phyloP scores from a whole-genome alignment of 1,140 invertebrate genomes.

The Leptoteleia sp. region DNA sequence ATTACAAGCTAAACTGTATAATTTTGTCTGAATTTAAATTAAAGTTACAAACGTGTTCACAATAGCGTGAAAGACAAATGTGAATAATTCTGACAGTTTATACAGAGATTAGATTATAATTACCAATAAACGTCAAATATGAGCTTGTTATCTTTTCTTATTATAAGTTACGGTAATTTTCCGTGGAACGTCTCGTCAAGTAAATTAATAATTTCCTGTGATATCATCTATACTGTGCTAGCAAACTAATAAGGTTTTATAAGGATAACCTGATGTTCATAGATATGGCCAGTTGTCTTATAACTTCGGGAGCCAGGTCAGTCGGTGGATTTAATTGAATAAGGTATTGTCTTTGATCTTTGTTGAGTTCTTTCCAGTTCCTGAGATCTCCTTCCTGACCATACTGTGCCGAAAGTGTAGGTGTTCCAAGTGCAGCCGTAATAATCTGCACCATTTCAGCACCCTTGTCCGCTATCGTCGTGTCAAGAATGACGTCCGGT shows the following conservation, averaged over 20 bases:
- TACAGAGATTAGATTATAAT: no score
- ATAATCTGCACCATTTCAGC: slow-evolving; percentile 92
- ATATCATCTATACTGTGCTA: no score
- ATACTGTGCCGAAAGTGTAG: slow-evolving; percentile 91
- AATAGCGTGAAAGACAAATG: no score
- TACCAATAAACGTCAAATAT: no score
- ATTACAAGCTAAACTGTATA: no score
- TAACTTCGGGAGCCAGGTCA: slow-evolving; percentile 90
- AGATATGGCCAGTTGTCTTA: slow-evolving; percentile 88
- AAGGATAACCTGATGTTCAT: slow-evolving; percentile 85
- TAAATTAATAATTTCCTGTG: no score
- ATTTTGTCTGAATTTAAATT: no score
- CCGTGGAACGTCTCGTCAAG: no score
- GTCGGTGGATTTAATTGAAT: slow-evolving; percentile 89
- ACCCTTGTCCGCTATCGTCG: slow-evolving; percentile 87
- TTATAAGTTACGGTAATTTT: no score
- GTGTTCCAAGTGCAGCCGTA: slow-evolving; percentile 88
- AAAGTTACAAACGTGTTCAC: no score
- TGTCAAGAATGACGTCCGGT: slow-evolving; percentile 90
- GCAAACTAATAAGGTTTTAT: neutral
- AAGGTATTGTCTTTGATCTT: slow-evolving; percentile 86
- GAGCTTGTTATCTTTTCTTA: no score
- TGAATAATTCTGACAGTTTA: no score
- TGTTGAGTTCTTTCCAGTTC: slow-evolving; percentile 87
- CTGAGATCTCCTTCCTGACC: slow-evolving; percentile 90